These are phyloP conservation scores for Drosophila ambigua DNA, from an alignment of 1,140 invertebrate species.

Conservation along the genomic window DNA sequence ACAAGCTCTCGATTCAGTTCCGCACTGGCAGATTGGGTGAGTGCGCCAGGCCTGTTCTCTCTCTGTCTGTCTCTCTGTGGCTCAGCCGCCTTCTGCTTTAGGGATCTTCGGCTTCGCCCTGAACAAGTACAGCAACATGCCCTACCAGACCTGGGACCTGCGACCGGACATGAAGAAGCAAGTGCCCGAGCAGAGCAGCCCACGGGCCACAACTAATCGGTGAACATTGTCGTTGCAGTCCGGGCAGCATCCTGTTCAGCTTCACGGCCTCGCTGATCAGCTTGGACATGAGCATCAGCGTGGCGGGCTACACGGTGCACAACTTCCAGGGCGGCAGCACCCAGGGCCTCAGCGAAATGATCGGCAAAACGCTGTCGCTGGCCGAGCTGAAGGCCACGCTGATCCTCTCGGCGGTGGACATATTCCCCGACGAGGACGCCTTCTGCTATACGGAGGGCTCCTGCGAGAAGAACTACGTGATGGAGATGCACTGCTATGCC, in stretches of 20 bases:
- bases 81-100: neutral
- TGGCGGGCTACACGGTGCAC: constrained; percentile 78
- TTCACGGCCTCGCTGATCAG: constrained; percentile 89
- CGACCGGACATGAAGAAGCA: constrained; percentile 87
- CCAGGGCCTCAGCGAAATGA: constrained; percentile 67
- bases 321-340: constrained; percentile 81
- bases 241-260: constrained; percentile 86
- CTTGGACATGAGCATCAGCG: constrained; percentile 88
- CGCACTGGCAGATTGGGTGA: constrained; percentile 89
- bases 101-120: constrained; percentile 89
- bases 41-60: constrained; percentile 15
- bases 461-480: constrained; percentile 89
- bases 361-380: constrained; percentile 75
- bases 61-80: no score
- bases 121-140: constrained; percentile 90
- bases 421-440: constrained; percentile 95
- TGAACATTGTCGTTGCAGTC: constrained; percentile 20
- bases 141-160: constrained; percentile 93
- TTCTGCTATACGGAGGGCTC: constrained; percentile 90
- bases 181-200: neutral
- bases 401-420: constrained; percentile 88
- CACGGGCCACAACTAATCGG: neutral
- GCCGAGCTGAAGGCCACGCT: constrained; percentile 71
- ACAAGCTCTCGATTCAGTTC: constrained; percentile 90
- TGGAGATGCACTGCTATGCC: constrained; percentile 91